Percentiles rank a stretch among this genome's conserved stretches.
phyloP scores from a whole-genome alignment of 1,140 invertebrate genomes.

The Mizuhopecten yessoensis region DNA sequence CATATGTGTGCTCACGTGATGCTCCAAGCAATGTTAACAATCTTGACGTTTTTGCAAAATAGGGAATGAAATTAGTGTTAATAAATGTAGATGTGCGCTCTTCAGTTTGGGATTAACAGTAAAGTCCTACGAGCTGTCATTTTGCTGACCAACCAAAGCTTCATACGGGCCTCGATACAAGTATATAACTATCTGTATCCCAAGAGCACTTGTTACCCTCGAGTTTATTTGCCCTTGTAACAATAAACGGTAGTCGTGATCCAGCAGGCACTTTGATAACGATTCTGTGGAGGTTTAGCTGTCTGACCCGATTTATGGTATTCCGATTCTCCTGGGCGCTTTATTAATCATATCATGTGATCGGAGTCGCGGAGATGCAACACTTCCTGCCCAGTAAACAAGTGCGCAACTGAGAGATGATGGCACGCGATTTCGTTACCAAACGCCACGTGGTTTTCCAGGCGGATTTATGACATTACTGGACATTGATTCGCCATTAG shows the following conservation, averaged over 20 bases:
- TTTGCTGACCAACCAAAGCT: not conserved
- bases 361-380: not conserved
- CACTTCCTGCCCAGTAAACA: not conserved
- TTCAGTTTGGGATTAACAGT: not conserved
- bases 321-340: constrained; percentile 29
- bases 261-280: not conserved
- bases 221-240: not conserved
- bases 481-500: not conserved
- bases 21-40: not conserved
- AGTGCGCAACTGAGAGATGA: not conserved
- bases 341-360: not conserved
- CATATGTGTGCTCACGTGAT: not conserved
- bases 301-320: not conserved
- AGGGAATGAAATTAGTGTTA: constrained; percentile 12
- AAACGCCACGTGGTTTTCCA: not conserved
- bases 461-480: not conserved
- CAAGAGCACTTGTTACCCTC: constrained; percentile 1
- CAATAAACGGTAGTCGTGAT: not conserved
- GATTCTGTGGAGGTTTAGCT: not conserved
- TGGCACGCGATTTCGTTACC: not conserved
- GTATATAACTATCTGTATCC: not conserved
- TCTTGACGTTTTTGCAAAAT: not conserved
- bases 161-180: not conserved
- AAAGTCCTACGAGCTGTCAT: not conserved
- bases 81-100: not conserved